Base-by-base conservation (phyloP, 2,888 invertebrate species). In the Clusia tigrina region DNA sequence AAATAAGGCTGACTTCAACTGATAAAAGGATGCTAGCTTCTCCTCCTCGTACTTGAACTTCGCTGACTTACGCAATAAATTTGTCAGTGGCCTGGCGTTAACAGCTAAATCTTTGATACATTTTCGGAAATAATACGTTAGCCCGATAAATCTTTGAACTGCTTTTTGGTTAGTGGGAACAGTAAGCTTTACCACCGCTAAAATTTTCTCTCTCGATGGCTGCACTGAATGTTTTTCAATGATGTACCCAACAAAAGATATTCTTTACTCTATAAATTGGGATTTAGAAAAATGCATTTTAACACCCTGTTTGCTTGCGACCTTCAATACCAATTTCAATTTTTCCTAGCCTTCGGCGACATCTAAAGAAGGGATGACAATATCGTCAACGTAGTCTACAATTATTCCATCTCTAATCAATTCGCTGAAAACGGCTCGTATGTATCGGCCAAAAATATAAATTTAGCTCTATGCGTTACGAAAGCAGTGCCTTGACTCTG, bases 351-450 rank as follows among this genome's bases (percentile, higher is more conserved):
- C 60, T 22, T 60, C 60, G 32, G 54, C 48, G 17, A 25, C 42
- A 18, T 55, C 37, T 37, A 51, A 26, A 9, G 56, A 20, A 20
- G 42, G 54, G 17, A 60, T 60, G 20, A 60, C 53, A 20, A 60
- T 51, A 22, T 32, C 58, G 20, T 51, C 58, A 48, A 51, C 38
- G 10, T 12, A 10, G 20, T 23, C n/a, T 37, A 54, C 51, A 9
- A 62, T 37, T 15, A 53, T 17, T n/a, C 54, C 42, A n/a, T 51
- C 52, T 17, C n/a, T 10, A 51, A 51, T 82, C 78, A 17, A 82
- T 81, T n/a, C 17, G 12, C 17, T 51, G n/a, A 51, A 51, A 10
- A 51, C 52, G 9, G n/a, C n/a, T 10, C n/a, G 52, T 15, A n/a
- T 18, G 52, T 17, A 51, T 12, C 38, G 10, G 38, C 38, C 10